Base-by-base conservation (phyloP, 2,113 vertebrate genomes). In the Anseranas semipalmata region DNA sequence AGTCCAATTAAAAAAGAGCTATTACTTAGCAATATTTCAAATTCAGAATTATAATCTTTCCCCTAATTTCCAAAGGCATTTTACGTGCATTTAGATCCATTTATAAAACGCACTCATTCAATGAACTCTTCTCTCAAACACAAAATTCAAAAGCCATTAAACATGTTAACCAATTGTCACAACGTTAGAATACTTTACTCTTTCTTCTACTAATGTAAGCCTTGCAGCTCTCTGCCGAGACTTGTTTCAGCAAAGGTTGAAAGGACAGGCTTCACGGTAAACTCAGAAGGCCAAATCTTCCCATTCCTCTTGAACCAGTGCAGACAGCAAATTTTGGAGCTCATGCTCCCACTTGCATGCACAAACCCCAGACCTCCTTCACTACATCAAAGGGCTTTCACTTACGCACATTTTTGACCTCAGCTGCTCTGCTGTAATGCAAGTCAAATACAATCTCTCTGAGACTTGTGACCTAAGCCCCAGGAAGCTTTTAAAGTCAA, bases 381-480 rank as follows among this genome's bases (percentile, higher is more conserved):
- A 48, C 65, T 48, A 90, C 43, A 89, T 74, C 76, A 90, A 75
- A 94, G 63, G 67, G 62, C 87, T 73, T 95, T 88, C 91, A 70
- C 28, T 72, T 48, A 80, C 0, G 7, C 75, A 85, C 7, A 10
- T 46, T 92, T 91, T 72, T 85, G 7, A 95, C 50, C 72, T 90
- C 22, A 55, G 63, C 67, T 87, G 60, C 78, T 88, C 74, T 68
- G 39, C 50, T 18, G 17, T 25, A 94, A 88, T 1, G 0, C 25
- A 75, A 90, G 35, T 74, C 70, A 90, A 80, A 76, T 11, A 74
- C 30, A 89, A 21, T 39, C 50, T 78, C 59, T 77, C 48, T 58
- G 30, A 93, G 78, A 68, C 41, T 89, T 77, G 16, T 58, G 45
- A 91, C 25, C n/a, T 35, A 73, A 89, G 56, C 52, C 66, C 48